Conservation (phyloP, 1,140 invertebrate species). For the Ostrea denselamellosa region DNA sequence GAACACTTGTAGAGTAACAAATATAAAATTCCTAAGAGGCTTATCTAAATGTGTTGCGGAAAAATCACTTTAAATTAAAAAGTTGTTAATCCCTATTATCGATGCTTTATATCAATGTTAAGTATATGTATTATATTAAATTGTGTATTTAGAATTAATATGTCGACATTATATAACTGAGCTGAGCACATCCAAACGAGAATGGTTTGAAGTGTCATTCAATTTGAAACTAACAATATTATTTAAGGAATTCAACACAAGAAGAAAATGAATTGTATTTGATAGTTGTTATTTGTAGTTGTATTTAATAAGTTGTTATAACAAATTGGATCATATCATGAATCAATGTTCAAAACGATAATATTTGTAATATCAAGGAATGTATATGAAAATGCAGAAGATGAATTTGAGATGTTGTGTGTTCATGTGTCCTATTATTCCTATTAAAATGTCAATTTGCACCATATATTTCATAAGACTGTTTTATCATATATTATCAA, state of each 20-base stretch:
- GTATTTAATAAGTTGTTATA: too few relatives aligned
- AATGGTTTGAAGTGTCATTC: not conserved
- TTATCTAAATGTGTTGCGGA: slow-evolving; percentile 34
- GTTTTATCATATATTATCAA: not conserved
- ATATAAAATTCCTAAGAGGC: slow-evolving; percentile 24
- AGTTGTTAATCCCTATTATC: slow-evolving; percentile 5
- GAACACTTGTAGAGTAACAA: not conserved
- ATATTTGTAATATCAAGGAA: not conserved
- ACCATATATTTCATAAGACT: not conserved
- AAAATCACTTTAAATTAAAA: slow-evolving; percentile 40
- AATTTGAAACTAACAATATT: too few relatives aligned
- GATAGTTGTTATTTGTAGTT: too few relatives aligned
- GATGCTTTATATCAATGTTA: not conserved
- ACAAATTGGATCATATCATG: too few relatives aligned
- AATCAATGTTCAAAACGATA: not conserved
- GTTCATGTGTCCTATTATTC: too few relatives aligned
- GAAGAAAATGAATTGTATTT: too few relatives aligned
- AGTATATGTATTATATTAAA: not conserved
- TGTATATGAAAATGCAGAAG: not conserved
- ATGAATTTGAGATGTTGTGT: too few relatives aligned
- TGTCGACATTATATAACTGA: not conserved
- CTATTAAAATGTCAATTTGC: too few relatives aligned
- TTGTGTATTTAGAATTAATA: not conserved
- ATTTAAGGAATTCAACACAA: too few relatives aligned
- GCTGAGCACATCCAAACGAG: not conserved